These are phyloP conservation scores for Aethina tumida DNA, from an alignment of 1,140 invertebrate genomes.

Conservation along the genomic window DNA sequence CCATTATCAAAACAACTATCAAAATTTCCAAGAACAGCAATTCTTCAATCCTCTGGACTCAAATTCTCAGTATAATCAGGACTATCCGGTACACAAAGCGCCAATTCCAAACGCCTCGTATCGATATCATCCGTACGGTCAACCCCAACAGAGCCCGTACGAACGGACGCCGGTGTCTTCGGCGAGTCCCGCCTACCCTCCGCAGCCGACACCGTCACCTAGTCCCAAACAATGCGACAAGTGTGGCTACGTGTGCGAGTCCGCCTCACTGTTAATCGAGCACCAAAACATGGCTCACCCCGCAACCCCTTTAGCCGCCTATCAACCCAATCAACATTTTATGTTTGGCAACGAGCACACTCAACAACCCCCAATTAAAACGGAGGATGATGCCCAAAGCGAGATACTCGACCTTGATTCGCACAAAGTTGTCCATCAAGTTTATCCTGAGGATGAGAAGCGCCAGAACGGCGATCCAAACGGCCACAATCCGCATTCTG, in stretches of 20 bases:
- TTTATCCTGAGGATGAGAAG: conserved; percentile 42
- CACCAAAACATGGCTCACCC: conserved; percentile 60
- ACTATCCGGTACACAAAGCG: conserved; percentile 36
- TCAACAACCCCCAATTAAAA: conserved; percentile 36
- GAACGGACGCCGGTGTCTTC: conserved; percentile 46
- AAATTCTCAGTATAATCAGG: conserved; percentile 37
- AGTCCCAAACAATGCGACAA: conserved; percentile 68
- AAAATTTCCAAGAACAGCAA: conserved; percentile 20
- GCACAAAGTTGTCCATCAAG: conserved; percentile 69
- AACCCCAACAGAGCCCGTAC: conserved; percentile 29
- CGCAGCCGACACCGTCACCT: conserved; percentile 49
- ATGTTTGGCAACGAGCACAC: conserved; percentile 38
- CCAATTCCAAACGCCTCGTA: conserved; percentile 25
- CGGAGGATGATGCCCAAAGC: conserved; percentile 54
- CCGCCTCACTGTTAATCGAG: conserved; percentile 56
- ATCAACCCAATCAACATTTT: conserved; percentile 34
- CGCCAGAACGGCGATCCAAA: conserved; percentile 23
- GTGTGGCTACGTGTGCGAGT: conserved; percentile 66
- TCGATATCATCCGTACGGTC: conserved; percentile 29
- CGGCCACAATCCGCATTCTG: conserved; percentile 45
- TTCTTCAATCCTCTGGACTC: conserved; percentile 2
- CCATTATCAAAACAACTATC: conserved; percentile 10
- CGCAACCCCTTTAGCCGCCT: conserved; percentile 40
- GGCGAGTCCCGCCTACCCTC: conserved; percentile 50
- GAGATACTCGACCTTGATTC: conserved; percentile 82